A percentile compares a stretch with the other conserved stretches of the same genome.
These are phyloP conservation scores for Sclerurus mexicanus DNA, from an alignment of 2,113 vertebrate genomes.

Conservation along the genomic window DNA sequence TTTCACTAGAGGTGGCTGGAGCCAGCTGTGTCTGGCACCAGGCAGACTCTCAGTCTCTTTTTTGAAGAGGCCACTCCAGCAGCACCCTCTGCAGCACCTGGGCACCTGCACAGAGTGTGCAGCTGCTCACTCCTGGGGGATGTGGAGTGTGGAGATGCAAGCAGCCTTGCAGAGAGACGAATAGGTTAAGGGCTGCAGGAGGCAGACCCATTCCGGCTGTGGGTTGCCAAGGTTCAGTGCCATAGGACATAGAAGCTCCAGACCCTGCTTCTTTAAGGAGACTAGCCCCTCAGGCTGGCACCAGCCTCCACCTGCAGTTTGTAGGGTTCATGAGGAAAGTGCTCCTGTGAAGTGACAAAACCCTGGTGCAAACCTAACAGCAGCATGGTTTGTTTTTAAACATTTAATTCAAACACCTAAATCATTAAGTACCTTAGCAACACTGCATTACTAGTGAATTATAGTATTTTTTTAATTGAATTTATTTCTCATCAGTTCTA, in stretches of 20 bases:
- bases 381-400: neutral
- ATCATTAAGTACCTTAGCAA: neutral
- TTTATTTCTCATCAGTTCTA: neutral
- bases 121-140: fast-evolving
- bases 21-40: neutral
- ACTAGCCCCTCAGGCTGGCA: neutral
- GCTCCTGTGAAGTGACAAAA: neutral
- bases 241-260: fast-evolving
- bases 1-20: neutral
- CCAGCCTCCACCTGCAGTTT: neutral
- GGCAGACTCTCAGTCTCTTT: neutral
- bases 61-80: neutral
- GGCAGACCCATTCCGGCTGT: fast-evolving
- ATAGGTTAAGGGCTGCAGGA: neutral
- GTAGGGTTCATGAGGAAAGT: neutral
- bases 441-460: neutral
- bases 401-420: neutral
- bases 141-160: neutral
- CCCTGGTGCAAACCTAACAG: neutral
- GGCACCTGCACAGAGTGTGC: fast-evolving
- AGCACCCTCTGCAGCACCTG: neutral
- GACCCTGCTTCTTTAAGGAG: neutral
- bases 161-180: neutral
- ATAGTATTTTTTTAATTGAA: neutral
- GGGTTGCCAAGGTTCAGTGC: fast-evolving